Evolutionary conservation across 1,140 invertebrate genomes (phyloP).

Genomic region (Campoletis sonorensis): DNA sequence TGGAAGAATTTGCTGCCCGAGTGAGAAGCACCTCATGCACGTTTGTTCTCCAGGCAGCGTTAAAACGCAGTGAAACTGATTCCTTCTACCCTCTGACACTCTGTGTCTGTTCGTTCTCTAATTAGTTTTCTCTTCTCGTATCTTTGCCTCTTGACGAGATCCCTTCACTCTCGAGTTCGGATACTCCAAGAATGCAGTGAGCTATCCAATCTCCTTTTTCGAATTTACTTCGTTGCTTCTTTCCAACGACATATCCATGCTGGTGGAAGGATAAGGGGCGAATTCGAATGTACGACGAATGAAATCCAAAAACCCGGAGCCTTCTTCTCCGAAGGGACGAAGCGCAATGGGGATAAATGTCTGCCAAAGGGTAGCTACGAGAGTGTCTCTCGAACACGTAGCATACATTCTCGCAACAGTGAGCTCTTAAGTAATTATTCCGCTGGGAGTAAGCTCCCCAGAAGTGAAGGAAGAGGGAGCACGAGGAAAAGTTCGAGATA

Average conservation of each 20-base stretch:
- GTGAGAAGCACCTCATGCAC: too few species aligned
- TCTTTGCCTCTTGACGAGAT: not conserved
- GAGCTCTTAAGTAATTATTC: constrained; percentile 44
- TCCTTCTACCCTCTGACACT: not conserved
- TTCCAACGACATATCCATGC: too few species aligned
- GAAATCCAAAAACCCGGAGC: too few species aligned
- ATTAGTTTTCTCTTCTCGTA: constrained; percentile 36
- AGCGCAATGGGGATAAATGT: too few species aligned
- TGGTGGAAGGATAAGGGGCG: too few species aligned
- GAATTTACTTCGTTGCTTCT: not conserved
- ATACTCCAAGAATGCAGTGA: not conserved
- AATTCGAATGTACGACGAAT: too few species aligned
- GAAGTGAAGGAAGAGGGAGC: not conserved
- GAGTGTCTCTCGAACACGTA: not conserved
- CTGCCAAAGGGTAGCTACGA: not conserved
- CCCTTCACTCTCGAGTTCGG: not conserved
- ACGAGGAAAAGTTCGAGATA: not conserved
- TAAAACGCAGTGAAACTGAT: not conserved
- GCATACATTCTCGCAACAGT: not conserved
- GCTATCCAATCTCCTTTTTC: constrained; percentile 11
- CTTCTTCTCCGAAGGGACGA: too few species aligned
- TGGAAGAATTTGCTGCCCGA: too few species aligned
- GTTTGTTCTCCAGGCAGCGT: too few species aligned
- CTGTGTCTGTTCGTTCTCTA: not conserved
- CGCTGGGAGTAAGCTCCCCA: constrained; percentile 27